These are phyloP conservation scores for Carabus problematicus DNA, from an alignment of 2,888 invertebrate genomes.

Conservation along the genomic window DNA sequence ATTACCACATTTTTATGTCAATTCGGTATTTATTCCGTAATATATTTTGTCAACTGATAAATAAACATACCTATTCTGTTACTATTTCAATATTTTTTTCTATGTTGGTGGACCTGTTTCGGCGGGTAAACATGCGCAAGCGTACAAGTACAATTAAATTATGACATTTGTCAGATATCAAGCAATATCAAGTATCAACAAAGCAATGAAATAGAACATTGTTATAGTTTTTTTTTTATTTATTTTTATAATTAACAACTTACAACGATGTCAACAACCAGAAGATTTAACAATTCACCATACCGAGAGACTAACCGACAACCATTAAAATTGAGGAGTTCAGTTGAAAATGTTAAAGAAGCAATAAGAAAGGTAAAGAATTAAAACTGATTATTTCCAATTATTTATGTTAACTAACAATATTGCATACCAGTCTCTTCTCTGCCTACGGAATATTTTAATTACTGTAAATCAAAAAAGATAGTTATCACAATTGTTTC, in stretches of 20 bases:
- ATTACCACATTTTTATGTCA: no score
- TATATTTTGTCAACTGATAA: no score
- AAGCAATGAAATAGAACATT: not conserved
- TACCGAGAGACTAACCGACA: conserved; percentile 21
- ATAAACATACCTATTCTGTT: no score
- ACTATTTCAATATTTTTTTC: no score
- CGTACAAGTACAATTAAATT: not conserved
- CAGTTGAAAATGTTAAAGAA: conserved; percentile 28
- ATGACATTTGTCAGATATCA: not conserved
- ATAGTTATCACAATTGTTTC: no score
- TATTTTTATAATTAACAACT: conserved; percentile 2
- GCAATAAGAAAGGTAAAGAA: conserved; percentile 32
- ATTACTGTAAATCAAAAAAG: no score
- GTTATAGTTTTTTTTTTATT: not conserved
- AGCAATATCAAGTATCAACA: not conserved
- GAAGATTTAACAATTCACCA: conserved; percentile 12
- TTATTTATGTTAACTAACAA: not conserved
- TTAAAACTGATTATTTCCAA: not conserved
- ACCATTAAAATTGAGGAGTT: conserved; percentile 17
- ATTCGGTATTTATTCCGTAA: no score
- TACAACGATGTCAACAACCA: conserved; percentile 14
- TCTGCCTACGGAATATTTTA: not conserved
- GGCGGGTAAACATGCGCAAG: no score
- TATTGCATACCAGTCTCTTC: not conserved
- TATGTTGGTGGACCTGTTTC: no score